Base-by-base conservation (phyloP, 2,888 invertebrate genomes). In the Hemithea aestivaria region DNA sequence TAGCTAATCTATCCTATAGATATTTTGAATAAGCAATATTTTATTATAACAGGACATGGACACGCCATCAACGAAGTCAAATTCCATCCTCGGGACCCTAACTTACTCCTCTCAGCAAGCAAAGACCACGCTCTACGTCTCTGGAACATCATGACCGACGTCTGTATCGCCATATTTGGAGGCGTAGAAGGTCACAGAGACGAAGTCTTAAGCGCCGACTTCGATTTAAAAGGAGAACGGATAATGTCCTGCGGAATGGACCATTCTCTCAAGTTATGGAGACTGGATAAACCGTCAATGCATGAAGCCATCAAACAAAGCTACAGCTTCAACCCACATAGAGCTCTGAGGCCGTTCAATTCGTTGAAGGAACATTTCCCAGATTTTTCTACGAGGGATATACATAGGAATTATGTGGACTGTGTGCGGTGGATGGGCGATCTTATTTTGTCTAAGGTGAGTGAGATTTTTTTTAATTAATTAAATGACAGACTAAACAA, bases 231-330 rank as follows among this genome's bases (percentile, higher is more conserved):
- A 91, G 59, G 98, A 92, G 25, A 93, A 49, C 89, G 94, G 26
- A 95, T 99, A 27, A 96, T 98, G 89, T 98, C 98, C 0, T 97
- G 98, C 66, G 98, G 98, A 0, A 99, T 99, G 98, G 99, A 99
- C 70, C 99, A 99, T 73, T 97, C 97, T 0, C 81, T 99, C 3
- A 98, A 98, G 73, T 85, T 99, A 6, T 99, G 99, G 99, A 89
- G 92, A n/a, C 76, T 98, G 1, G 94, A 96, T 56, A 96, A 94
- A 54, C 91, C 94, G 0, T 92, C 91, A 5, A 94, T 98, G 87
- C 89, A 92, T 46, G 92, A 94, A 48, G 95, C 96, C 0, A 94
- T 98, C 35, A 91, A 91, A 53, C 91, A 93, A 40, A 98, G 97
- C 6, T 96, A 95, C 56, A 90, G 85, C 21, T 97, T 94, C 70